Base-by-base conservation (phyloP, 2,797 vertebrate species). In the Uromys caudimaculatus region DNA sequence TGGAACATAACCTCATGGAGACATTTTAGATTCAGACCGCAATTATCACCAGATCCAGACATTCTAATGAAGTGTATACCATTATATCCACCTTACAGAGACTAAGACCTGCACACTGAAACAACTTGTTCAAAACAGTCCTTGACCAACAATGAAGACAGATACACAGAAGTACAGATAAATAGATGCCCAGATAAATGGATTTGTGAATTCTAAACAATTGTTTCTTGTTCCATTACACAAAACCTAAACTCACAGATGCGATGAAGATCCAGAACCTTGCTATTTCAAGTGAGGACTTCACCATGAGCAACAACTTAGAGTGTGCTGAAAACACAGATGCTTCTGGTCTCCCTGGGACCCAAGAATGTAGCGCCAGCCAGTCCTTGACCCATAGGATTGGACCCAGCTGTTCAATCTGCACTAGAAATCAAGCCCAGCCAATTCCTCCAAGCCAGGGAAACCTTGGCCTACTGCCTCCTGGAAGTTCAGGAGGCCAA, bases 401-500 rank as follows among this genome's bases (percentile, higher is more conserved):
- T 89, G 24, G 94, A 71, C 89, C 7, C 95, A 97, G 96, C 94
- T 95, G 76, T 88, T 97, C 56, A 54, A 69, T 95, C 92, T 92
- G 47, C 3, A 44, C 54, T 50, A 88, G 58, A 35, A 85, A 94
- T 41, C 88, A 97, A 97, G 92, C 44, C 67, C 54, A 77, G 76
- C 41, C 83, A 89, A 91, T 67, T 93, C 47, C 79, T 95, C n/a
- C 84, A 90, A 14, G 71, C 92, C 93, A 93, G n/a, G 54, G 56
- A 94, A 95, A 78, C n/a, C 62, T 94, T 94, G 93, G 88, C 78
- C 67, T 76, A 24, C 32, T 90, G 87, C 85, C 92, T 90, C n/a
- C 73, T 81, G 54, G 73, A 96, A 96, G 90, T 96, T 95, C 92
- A 90, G 91, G 92, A 90, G 84, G 67, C 60, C 64, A 96, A 47